Evolutionary conservation across 1,140 invertebrate species (phyloP).

Genomic region (Oncopodura yosiiana): DNA sequence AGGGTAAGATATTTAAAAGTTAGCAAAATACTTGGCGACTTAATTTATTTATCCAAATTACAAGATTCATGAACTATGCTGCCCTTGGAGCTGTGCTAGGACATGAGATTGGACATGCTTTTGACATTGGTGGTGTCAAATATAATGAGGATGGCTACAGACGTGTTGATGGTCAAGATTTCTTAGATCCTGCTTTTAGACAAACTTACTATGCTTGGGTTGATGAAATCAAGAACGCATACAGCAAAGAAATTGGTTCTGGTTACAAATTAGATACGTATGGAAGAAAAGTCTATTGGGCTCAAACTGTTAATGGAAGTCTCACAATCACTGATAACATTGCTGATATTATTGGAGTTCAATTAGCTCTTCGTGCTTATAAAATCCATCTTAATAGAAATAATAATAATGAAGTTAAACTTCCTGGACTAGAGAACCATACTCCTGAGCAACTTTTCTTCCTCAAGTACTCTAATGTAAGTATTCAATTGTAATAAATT

Average conservation of each 20-base stretch:
- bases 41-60: too few species aligned
- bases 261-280: too few species aligned
- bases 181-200: too few species aligned
- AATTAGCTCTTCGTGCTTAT: constrained; percentile 67
- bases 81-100: not conserved
- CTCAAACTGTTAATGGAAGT: constrained; percentile 45
- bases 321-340: constrained; percentile 53
- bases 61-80: constrained; percentile 1
- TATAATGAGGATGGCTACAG: too few species aligned
- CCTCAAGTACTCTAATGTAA: constrained; percentile 48
- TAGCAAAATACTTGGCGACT: too few species aligned
- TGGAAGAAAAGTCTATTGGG: too few species aligned
- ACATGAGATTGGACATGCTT: not conserved
- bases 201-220: too few species aligned
- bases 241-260: too few species aligned
- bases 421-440: constrained; percentile 68
- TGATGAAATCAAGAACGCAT: too few species aligned
- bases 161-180: too few species aligned
- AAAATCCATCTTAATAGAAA: constrained; percentile 50
- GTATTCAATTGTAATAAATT: not conserved
- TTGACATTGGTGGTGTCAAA: too few species aligned
- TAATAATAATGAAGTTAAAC: constrained; percentile 35
- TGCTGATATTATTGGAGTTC: constrained; percentile 64
- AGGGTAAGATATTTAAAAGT: too few species aligned
- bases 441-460: constrained; percentile 51